Base-by-base conservation (phyloP, 2,888 invertebrate genomes). In the Melanotus villosus region DNA sequence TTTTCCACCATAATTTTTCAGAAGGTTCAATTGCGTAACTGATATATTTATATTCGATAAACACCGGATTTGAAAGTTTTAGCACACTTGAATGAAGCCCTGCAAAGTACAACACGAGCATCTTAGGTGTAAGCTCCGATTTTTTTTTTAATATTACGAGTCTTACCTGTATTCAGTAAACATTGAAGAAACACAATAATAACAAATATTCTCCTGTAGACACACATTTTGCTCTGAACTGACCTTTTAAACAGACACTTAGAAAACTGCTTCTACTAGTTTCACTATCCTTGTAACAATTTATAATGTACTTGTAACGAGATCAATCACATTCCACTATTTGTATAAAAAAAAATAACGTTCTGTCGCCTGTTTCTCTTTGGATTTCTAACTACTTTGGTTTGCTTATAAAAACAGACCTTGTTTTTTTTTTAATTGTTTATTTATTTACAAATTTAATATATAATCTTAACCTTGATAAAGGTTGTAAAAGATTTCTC, bases 1-100 rank as follows among this genome's bases (percentile, higher is more conserved):
- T 72, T 74, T 76, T 81, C 82, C 82, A 82, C 82, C 82, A 82
- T 23, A 73, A 69, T 19, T 74, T 73, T 59, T 79, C 77, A 30
- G 58, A 59, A 0, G 81, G 79, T 4, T 77, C 23, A 21, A 81
- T 64, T 1, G 74, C 70, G 57, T 74, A 79, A 16, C 77, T 47
- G 12, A 81, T 65, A 60, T 81, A 82, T 74, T 82, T 81, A 60
- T 82, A 82, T 56, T 81, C 79, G 14, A 82, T 75, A 3, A 77
- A 78, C 2, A 79, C 79, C n/a, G 58, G 54, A 16, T 68, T 38
- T 4, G 14, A 19, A 1, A 36, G 1, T 18, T 50, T 50, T 12
- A 30, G 26, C 7, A 16, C 6, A 16, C 3, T 50, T 3, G 30
- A 4, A n/a, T 10, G 23, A 2, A 9, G 47, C 21, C 14, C 47